Evolutionary conservation across 2,113 vertebrate species (phyloP), one percentile per base, ranked within the genome.

Genomic region (Nannospalax galili): DNA sequence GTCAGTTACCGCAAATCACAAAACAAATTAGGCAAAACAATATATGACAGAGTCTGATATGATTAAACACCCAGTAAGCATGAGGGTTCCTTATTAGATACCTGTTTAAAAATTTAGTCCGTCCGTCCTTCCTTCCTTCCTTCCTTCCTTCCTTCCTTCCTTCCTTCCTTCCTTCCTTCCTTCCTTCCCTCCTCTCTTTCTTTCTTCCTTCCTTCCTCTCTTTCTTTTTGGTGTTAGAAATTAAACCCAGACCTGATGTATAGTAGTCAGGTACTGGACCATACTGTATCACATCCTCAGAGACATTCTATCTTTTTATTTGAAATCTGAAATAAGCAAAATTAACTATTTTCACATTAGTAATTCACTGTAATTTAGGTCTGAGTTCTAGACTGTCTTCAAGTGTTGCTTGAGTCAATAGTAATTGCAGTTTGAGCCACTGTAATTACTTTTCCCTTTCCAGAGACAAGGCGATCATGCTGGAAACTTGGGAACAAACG

Each of bases 331-430:
- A 1, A 10, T 60, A 7, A 62, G 28, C 0, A 84, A 93, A 92
- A 84, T 40, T 72, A 90, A 62, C 26, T 26, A 77, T 67, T 22
- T 81, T 60, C 72, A 35, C 24, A 74, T 84, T 93, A 58, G 8
- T 88, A 73, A 73, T 58, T 67, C 37, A 52, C 24, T 30, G 9
- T 75, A 24, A 64, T 60, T 78, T 75, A 74, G 65, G 7, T 79
- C 32, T 73, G 40, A 88, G 6, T 72, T 60, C n/a, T 24, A 20
- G 73, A 8, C 17, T 85, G 12, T 58, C 30, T 73, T 78, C 89
- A 88, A 96, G 78, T 78, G 48, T 17, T 78, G 9, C 69, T 92
- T 92, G 79, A n/a, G 26, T 11, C 70, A 40, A 48, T 89, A n/a
- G 20, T 89, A 81, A 77, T 73, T 69, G 40, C 5, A 20, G 37